phyloP scores from a whole-genome alignment of 2,888 invertebrate species.

The Stenoptilia bipunctidactyla region DNA sequence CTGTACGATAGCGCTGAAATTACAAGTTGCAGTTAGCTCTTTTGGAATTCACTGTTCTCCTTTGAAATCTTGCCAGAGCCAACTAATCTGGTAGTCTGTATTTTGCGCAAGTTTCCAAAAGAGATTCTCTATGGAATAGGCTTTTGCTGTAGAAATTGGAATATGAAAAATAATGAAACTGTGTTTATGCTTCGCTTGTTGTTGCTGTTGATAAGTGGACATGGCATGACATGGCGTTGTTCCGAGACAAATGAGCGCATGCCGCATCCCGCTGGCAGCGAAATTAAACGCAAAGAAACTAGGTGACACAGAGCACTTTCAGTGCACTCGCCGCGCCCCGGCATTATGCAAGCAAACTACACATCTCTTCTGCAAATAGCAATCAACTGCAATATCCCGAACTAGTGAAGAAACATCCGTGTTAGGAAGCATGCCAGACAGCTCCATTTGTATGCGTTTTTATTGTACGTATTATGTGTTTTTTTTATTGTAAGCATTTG shows the following conservation, averaged over 20 bases:
- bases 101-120: not conserved
- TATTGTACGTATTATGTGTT: no score
- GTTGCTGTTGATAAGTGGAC: slow-evolving; percentile 21
- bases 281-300: slow-evolving; percentile 31
- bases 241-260: slow-evolving; percentile 32
- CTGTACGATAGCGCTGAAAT: slow-evolving; percentile 6
- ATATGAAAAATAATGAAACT: no score
- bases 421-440: no score
- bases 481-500: no score
- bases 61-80: slow-evolving; percentile 15
- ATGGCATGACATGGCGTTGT: slow-evolving; percentile 23
- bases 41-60: slow-evolving; percentile 12
- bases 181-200: no score
- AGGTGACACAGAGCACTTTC: slow-evolving; percentile 19
- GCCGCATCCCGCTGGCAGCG: slow-evolving; percentile 21
- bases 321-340: not conserved
- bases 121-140: not conserved
- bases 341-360: slow-evolving; percentile 3
- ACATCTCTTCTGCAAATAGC: not conserved
- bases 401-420: no score
- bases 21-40: slow-evolving; percentile 18
- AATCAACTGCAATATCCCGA: not conserved
- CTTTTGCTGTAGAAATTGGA: not conserved
- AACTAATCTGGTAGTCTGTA: slow-evolving; percentile 3
- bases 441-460: no score